A percentile compares a stretch with the other conserved stretches of the same genome.
Evolutionary conservation across 2,797 vertebrate genomes (phyloP).

Genomic region (Hippoglossus hippoglossus): DNA sequence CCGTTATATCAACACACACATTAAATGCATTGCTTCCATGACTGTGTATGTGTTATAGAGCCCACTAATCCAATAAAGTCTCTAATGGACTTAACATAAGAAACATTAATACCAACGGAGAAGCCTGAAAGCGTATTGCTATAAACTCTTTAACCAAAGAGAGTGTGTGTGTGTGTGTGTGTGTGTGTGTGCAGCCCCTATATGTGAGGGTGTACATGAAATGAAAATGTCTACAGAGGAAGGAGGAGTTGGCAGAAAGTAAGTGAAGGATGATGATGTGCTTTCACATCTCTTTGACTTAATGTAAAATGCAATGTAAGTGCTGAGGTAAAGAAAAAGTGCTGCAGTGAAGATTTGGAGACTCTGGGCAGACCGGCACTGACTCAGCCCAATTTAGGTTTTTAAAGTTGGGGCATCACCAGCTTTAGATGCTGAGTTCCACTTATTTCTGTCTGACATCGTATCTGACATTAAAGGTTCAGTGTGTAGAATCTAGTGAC

Average conservation of each 20-base stretch:
- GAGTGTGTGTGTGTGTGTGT: not conserved
- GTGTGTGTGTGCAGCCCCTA: slow-evolving; percentile 22
- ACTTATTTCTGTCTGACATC: no score
- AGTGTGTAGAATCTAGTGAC: no score
- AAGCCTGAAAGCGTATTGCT: slow-evolving; percentile 20
- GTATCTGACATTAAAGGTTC: no score
- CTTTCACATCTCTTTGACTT: not conserved
- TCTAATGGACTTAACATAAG: slow-evolving; percentile 45
- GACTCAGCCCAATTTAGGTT: slow-evolving; percentile 1
- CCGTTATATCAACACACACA: slow-evolving; percentile 22
- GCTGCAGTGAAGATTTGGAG: not conserved
- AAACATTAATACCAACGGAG: slow-evolving; percentile 50
- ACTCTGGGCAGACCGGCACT: not conserved
- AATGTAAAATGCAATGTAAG: slow-evolving; percentile 22
- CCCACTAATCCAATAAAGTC: slow-evolving; percentile 47
- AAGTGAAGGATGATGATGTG: slow-evolving; percentile 25
- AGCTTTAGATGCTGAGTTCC: no score
- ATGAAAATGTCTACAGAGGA: slow-evolving; percentile 38
- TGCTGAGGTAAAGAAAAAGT: slow-evolving; percentile 25
- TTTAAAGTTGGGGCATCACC: not conserved
- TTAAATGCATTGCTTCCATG: slow-evolving; percentile 34
- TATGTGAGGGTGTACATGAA: slow-evolving; percentile 9
- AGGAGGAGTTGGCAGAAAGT: slow-evolving; percentile 3
- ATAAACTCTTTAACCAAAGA: slow-evolving; percentile 21
- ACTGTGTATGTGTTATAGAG: slow-evolving; percentile 32